A percentile compares a stretch with the other conserved stretches of the same genome.
These are phyloP conservation scores for Copidosoma floridanum DNA, from an alignment of 1,140 invertebrate species.

Conservation along the genomic window DNA sequence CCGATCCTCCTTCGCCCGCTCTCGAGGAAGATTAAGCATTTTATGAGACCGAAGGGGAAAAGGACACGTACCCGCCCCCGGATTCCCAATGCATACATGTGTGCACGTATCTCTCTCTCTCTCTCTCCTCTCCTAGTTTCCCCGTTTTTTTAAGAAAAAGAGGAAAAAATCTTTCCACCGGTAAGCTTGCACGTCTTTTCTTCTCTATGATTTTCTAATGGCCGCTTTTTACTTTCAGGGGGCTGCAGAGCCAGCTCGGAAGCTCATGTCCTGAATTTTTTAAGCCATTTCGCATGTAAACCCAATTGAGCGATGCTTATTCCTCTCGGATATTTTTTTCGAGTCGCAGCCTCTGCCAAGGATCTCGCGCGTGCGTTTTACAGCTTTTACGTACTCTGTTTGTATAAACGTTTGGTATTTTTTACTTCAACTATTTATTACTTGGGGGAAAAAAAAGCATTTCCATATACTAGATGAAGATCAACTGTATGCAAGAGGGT, in stretches of 20 bases:
- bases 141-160: neutral
- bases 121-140: neutral
- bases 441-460: too few relatives aligned
- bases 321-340: too few relatives aligned
- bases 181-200: neutral
- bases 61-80: too few relatives aligned
- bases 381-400: neutral
- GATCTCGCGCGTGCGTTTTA: neutral
- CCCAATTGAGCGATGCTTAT: neutral
- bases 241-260: too few relatives aligned
- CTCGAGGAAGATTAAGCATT: slow-evolving; percentile 28
- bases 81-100: too few relatives aligned
- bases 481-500: too few relatives aligned
- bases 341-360: too few relatives aligned
- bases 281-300: slow-evolving; percentile 1
- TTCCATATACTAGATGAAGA: too few relatives aligned
- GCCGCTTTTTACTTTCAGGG: neutral
- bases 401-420: too few relatives aligned
- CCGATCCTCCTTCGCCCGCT: slow-evolving; percentile 20
- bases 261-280: neutral
- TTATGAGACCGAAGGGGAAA: too few relatives aligned
- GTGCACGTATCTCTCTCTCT: neutral
- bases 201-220: slow-evolving; percentile 21
- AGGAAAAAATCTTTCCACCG: too few relatives aligned
- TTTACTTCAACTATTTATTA: too few relatives aligned